Percentiles rank a stretch among this genome's conserved stretches.
Conservation (phyloP, 2,113 vertebrate genomes). For the Progne subis region DNA sequence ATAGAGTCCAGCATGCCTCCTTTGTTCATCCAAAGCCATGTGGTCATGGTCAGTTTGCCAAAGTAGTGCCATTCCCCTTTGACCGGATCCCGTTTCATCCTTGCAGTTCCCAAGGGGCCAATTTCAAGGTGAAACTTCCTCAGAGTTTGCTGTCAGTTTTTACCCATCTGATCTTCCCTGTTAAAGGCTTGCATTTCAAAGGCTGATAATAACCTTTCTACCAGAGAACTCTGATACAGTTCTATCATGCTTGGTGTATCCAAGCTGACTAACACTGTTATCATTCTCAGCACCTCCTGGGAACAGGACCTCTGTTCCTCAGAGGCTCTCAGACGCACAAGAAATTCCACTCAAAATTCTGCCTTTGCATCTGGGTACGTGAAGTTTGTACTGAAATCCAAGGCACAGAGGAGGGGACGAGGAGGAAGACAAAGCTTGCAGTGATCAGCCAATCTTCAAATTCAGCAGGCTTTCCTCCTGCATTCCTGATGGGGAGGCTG, state of each 20-base stretch:
- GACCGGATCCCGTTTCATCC: background rate
- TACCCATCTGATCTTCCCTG: background rate
- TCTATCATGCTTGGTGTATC: background rate
- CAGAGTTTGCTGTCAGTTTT: background rate
- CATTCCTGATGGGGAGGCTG: background rate
- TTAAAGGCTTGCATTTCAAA: slow-evolving; percentile 9
- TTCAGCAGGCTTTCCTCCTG: background rate
- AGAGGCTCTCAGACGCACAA: background rate
- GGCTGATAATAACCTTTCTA: background rate
- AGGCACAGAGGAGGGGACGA: background rate
- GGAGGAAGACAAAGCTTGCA: background rate
- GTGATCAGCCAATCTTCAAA: background rate
- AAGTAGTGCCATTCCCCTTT: background rate
- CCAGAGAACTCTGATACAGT: background rate
- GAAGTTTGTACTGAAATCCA: background rate
- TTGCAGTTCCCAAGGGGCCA: background rate
- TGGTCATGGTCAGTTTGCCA: background rate
- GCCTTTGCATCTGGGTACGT: background rate
- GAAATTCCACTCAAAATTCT: background rate
- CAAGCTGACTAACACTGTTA: background rate
- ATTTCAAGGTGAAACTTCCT: background rate
- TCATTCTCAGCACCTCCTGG: background rate
- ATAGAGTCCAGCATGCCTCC: background rate
- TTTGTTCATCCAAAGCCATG: background rate
- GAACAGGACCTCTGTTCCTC: background rate